A percentile compares a stretch with the other conserved stretches of the same genome.
phyloP scores from a whole-genome alignment of 2,113 vertebrate genomes.

The Hippolais icterina region DNA sequence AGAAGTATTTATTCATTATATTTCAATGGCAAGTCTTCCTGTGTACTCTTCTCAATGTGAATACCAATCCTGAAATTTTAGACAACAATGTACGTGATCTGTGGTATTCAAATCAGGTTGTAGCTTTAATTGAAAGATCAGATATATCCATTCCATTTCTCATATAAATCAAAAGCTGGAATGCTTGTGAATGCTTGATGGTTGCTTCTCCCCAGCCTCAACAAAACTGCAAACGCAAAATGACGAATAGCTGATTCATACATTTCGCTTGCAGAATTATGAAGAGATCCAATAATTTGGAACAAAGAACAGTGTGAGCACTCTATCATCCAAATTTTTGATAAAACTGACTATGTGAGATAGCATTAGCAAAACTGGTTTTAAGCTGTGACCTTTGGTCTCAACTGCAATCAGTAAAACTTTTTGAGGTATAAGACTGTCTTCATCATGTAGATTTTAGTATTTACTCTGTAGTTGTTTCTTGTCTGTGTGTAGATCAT shows the following conservation, averaged over 20 bases:
- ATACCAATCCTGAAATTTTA: neutral
- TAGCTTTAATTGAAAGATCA: neutral
- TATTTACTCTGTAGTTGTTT: neutral
- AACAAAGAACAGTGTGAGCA: neutral
- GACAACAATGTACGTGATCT: neutral
- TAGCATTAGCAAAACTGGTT: neutral
- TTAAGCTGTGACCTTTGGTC: neutral
- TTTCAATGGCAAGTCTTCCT: neutral
- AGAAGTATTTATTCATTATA: neutral
- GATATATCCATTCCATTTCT: neutral
- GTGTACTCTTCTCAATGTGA: neutral
- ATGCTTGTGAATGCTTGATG: neutral
- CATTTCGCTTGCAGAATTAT: neutral
- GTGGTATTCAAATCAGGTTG: neutral
- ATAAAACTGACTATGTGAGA: neutral
- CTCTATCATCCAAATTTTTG: neutral
- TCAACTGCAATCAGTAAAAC: neutral
- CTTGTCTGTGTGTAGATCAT: neutral
- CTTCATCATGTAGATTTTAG: neutral
- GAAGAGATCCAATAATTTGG: neutral
- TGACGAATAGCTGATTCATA: neutral
- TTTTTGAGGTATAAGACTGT: neutral
- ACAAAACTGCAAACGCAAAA: neutral
- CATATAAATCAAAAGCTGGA: neutral
- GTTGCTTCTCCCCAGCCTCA: neutral